Base-by-base conservation (phyloP, 2,797 vertebrate genomes). In the Hydrolagus colliei region DNA sequence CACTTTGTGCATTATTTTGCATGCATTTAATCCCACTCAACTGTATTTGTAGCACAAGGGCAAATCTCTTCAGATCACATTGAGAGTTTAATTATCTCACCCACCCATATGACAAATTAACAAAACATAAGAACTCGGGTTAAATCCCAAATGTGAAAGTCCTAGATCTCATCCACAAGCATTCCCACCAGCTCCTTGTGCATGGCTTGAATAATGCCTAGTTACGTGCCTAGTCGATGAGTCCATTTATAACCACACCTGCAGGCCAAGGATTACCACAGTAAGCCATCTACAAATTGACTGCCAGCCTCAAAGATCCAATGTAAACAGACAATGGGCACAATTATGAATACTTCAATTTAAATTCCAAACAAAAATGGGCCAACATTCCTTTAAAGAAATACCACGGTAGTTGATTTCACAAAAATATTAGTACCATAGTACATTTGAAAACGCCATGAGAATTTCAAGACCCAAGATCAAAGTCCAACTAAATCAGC, bases 381-480 rank as follows among this genome's bases (percentile, higher is more conserved):
- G 41, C 41, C 41, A 52, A 52, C 41, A 52, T 52, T 52, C 41
- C 41, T 52, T 52, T 2, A 52, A 52, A 6, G 6, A 52, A 52
- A 52, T 52, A 52, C 41, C 41, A 52, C 41, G 41, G 6, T 89
- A 52, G 86, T 89, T 86, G 77, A 89, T 89, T 87, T 89, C 89
- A 91, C 14, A 87, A 87, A 89, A 76, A 91, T 86, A 89, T 0
- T 79, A 2, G 41, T 75, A 65, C 63, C 59, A 32, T 86, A 72
- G 86, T 0, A 87, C 61, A 88, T 87, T 86, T 35, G 72, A 67
- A 80, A 72, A 32, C 9, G 63, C 73, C 2, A 63, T 7, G 20
- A 68, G 89, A 65, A 88, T 14, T 3, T 1, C 71, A 86, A 86
- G 88, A 90, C 16, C 72, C 0, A 5, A 88, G 35, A 90, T 86